A percentile compares a stretch with the other conserved stretches of the same genome.
Conservation (phyloP, 2,113 vertebrate species). For the Hymenochirus boettgeri region DNA sequence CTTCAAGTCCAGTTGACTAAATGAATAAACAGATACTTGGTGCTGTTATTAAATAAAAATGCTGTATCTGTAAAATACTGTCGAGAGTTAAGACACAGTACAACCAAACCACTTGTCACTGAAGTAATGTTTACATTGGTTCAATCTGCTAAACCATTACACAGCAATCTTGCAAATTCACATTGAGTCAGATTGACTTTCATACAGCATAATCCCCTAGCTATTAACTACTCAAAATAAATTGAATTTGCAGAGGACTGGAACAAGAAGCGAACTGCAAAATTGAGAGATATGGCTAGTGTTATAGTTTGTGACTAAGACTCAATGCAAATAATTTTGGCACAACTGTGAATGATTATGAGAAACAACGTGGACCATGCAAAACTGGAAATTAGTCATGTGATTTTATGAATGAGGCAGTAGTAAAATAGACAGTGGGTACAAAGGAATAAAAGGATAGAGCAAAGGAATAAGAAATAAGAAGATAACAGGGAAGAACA, state of each 20-base stretch:
- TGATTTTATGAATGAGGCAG: background rate
- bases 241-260: constrained; percentile 38
- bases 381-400: constrained; percentile 22
- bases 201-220: constrained; percentile 34
- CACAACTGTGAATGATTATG: constrained; percentile 20
- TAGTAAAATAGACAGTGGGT: no score
- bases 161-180: constrained; percentile 31
- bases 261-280: constrained; percentile 34
- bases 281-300: constrained; percentile 35
- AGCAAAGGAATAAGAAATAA: no score
- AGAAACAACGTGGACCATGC: no score
- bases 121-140: constrained; percentile 17
- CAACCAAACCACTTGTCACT: constrained; percentile 26
- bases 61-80: no score
- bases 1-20: no score
- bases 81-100: no score
- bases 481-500: no score
- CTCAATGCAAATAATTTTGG: constrained; percentile 26
- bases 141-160: constrained; percentile 30
- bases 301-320: constrained; percentile 19
- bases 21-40: no score
- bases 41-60: no score
- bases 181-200: constrained; percentile 28
- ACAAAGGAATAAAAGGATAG: no score
- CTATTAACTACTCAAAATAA: constrained; percentile 36